A percentile compares a stretch with the other conserved stretches of the same genome.
phyloP scores from a whole-genome alignment of 2,888 invertebrate genomes.

The Hecatera dysodea region DNA sequence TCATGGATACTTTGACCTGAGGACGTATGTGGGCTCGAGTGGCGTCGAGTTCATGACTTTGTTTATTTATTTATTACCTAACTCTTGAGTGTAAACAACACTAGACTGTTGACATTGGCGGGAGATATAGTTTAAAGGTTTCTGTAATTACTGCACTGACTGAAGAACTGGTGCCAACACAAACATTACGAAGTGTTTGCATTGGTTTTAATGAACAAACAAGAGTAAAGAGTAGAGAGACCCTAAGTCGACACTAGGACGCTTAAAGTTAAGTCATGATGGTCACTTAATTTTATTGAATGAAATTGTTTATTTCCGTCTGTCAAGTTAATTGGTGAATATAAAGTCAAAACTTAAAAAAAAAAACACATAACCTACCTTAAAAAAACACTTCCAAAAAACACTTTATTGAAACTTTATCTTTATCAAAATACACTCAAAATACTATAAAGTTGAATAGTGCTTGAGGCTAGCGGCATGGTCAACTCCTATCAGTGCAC shows the following conservation, averaged over 20 bases:
- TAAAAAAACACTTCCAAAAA: conserved; percentile 40
- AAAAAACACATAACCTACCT: conserved; percentile 40
- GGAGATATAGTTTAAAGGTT: background rate
- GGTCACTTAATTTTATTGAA: background rate
- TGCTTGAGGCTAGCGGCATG: conserved; percentile 59
- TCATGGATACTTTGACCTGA: background rate
- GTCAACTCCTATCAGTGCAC: conserved; percentile 58
- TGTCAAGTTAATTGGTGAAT: background rate
- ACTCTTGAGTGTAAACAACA: background rate
- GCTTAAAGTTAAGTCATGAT: too few species aligned
- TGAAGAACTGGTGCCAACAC: background rate
- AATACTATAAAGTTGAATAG: conserved; percentile 32
- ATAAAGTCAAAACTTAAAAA: too few species aligned
- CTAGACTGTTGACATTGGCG: background rate
- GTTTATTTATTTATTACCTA: background rate
- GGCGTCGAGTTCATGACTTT: background rate
- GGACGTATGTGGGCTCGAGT: background rate
- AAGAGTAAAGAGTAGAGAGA: too few species aligned
- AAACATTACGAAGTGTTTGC: too few species aligned
- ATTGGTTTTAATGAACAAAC: background rate
- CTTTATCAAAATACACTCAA: conserved; percentile 39
- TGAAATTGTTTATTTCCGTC: background rate
- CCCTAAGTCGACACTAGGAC: background rate
- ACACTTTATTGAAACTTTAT: conserved; percentile 42
- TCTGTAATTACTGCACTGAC: background rate